A percentile compares a stretch with the other conserved stretches of the same genome.
phyloP scores from a whole-genome alignment of 2,797 vertebrate genomes.

The Mus caroli region DNA sequence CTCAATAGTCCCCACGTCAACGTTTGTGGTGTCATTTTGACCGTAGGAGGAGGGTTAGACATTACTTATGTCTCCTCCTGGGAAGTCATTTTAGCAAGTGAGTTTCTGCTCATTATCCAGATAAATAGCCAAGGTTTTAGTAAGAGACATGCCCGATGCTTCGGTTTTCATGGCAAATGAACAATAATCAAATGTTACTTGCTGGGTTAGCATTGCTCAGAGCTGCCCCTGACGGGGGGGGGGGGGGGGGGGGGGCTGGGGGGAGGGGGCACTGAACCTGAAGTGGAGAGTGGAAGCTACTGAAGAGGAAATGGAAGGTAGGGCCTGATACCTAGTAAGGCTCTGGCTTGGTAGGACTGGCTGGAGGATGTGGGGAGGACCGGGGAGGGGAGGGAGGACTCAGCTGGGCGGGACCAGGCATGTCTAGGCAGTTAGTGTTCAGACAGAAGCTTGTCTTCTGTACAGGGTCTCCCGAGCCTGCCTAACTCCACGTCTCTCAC shows the following conservation, averaged over 20 bases:
- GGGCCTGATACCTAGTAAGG: no score
- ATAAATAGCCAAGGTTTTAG: not conserved
- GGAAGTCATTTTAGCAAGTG: not conserved
- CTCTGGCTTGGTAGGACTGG: not conserved
- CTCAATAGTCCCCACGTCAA: not conserved
- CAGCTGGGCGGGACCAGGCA: not conserved
- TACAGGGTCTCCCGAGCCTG: not conserved
- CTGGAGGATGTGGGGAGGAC: not conserved
- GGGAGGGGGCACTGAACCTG: not conserved
- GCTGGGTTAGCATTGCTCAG: not conserved
- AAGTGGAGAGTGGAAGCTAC: not conserved
- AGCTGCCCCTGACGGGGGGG: not conserved
- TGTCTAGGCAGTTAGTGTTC: not conserved
- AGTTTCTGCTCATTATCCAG: not conserved
- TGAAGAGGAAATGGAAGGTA: not conserved
- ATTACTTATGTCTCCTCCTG: not conserved
- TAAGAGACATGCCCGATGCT: not conserved
- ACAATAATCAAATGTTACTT: not conserved
- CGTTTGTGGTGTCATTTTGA: not conserved
- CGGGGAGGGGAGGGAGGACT: not conserved
- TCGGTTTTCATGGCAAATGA: not conserved
- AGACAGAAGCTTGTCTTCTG: not conserved
- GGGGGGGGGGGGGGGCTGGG: no score
- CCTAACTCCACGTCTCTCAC: not conserved
- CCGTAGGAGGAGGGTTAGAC: not conserved